A percentile compares a stretch with the other conserved stretches of the same genome.
Conservation (phyloP, 2,888 invertebrate species). For the Brassicogethes aeneus region DNA sequence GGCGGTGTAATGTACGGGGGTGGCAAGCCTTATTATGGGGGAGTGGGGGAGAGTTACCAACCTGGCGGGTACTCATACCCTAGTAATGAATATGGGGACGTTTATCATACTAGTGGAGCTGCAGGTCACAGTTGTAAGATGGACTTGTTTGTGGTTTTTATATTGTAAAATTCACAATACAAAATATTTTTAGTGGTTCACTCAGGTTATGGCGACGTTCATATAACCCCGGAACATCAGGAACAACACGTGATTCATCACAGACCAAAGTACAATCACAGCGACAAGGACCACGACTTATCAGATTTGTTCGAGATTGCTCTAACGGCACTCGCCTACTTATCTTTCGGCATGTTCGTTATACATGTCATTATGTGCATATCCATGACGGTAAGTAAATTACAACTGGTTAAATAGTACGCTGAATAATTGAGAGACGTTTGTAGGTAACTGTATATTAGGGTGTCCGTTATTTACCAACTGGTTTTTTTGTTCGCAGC, state of each 20-base stretch:
- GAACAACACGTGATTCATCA: conserved; percentile 21
- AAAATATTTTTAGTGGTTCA: not conserved
- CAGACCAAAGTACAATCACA: conserved; percentile 31
- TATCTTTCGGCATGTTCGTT: conserved; percentile 73
- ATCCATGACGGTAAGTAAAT: conserved; percentile 46
- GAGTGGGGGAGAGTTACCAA: conserved; percentile 3
- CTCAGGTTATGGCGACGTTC: not conserved
- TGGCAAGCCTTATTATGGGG: not conserved
- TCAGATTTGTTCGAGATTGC: conserved; percentile 72
- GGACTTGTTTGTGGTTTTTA: too few species aligned
- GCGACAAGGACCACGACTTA: conserved; percentile 50
- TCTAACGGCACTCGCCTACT: conserved; percentile 69
- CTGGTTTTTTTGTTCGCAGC: too few species aligned
- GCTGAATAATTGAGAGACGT: too few species aligned
- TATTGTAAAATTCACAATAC: too few species aligned
- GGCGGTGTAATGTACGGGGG: conserved; percentile 9
- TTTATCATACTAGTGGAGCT: not conserved
- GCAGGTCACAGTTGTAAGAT: too few species aligned
- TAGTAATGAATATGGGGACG: not conserved
- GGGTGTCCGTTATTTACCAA: too few species aligned
- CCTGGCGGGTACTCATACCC: not conserved
- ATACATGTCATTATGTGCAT: conserved; percentile 73
- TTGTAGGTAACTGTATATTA: too few species aligned
- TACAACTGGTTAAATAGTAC: not conserved
- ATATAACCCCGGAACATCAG: conserved; percentile 3